Percentiles rank a stretch among this genome's conserved stretches.
Evolutionary conservation across 2,888 invertebrate genomes (phyloP).

Genomic region (Dysmachus trigonus): DNA sequence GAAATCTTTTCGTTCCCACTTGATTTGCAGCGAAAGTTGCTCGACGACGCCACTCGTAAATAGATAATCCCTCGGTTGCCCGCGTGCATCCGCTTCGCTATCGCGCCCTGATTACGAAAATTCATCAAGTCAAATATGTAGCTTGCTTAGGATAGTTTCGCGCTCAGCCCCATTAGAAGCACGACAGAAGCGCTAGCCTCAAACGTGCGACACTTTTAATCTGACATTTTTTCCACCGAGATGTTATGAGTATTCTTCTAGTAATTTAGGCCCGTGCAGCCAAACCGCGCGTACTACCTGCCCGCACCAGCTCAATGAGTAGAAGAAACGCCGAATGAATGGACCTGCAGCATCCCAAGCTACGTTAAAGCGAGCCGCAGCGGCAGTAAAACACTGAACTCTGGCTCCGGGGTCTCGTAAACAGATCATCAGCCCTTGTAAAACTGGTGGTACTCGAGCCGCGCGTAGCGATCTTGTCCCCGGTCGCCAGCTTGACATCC

Average conservation of each 20-base stretch:
- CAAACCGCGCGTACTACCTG: background rate
- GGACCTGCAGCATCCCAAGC: background rate
- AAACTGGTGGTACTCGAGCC: background rate
- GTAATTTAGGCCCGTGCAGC: background rate
- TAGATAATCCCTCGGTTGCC: background rate
- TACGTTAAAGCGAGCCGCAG: background rate
- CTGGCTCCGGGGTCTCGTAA: slow-evolving; percentile 9
- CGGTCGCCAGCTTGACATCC: slow-evolving; percentile 6
- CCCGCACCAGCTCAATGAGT: background rate
- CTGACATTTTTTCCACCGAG: background rate
- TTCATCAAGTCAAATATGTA: slow-evolving; percentile 5
- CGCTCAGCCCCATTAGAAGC: background rate
- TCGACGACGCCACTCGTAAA: background rate
- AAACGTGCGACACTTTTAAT: background rate
- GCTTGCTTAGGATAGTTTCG: background rate
- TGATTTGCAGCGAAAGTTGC: slow-evolving; percentile 1
- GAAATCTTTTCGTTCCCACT: slow-evolving; percentile 19
- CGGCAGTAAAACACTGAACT: slow-evolving; percentile 5
- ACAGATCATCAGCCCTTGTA: slow-evolving; percentile 14
- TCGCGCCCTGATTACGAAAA: background rate
- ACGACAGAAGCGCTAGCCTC: background rate
- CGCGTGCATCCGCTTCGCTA: background rate
- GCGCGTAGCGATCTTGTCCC: background rate
- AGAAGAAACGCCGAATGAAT: background rate
- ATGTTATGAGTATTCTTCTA: background rate